These are phyloP conservation scores for Pogonocichla stellata DNA, from an alignment of 2,113 vertebrate genomes.

Conservation along the genomic window DNA sequence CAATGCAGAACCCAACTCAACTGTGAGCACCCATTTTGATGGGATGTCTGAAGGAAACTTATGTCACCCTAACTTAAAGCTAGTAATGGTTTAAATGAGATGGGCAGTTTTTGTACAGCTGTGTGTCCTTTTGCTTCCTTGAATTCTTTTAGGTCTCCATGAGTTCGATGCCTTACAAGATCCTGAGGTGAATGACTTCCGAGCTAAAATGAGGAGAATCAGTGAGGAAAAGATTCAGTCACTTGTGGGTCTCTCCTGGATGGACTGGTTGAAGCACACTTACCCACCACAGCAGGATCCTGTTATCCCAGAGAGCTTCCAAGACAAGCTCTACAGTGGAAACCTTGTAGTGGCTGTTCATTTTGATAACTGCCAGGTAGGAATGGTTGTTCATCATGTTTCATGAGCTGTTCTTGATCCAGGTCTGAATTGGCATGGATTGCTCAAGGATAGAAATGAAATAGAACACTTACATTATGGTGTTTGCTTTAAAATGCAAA, in stretches of 20 bases:
- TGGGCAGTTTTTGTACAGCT: not conserved
- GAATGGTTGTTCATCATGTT: not conserved
- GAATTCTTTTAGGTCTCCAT: conserved; percentile 85
- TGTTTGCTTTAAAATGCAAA: not conserved
- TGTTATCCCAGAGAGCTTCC: conserved; percentile 75
- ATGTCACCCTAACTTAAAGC: not conserved
- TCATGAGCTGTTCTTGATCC: not conserved
- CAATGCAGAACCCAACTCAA: not conserved
- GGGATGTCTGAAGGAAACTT: not conserved
- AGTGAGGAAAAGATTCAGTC: conserved; percentile 91
- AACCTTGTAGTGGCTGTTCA: conserved; percentile 91
- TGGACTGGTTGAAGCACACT: conserved; percentile 89
- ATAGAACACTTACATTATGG: not conserved
- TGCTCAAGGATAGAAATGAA: not conserved
- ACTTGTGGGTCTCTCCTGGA: conserved; percentile 85
- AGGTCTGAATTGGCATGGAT: not conserved
- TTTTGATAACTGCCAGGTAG: conserved; percentile 93
- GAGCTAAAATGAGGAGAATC: conserved; percentile 88
- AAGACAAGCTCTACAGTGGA: conserved; percentile 81
- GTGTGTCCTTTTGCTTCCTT: not conserved
- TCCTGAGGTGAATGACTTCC: conserved; percentile 96
- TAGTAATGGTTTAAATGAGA: not conserved
- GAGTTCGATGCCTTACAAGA: conserved; percentile 92
- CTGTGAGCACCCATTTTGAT: not conserved
- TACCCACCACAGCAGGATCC: conserved; percentile 89